These are phyloP conservation scores for Fregata magnificens DNA, from an alignment of 2,113 vertebrate species.

Conservation along the genomic window DNA sequence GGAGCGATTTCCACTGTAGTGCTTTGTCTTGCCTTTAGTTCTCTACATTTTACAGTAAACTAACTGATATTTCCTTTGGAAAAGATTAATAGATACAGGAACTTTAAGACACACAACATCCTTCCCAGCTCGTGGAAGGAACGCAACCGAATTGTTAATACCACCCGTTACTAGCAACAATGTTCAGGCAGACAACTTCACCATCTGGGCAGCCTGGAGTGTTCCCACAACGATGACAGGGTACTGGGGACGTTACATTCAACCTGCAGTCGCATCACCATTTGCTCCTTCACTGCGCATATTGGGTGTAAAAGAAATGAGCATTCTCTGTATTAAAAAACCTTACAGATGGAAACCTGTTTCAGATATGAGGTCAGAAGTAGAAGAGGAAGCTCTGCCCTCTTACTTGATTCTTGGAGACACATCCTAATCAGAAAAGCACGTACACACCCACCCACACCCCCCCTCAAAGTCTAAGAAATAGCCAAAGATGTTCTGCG, in stretches of 20 bases:
- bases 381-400: background rate
- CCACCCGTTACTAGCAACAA: background rate
- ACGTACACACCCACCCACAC: background rate
- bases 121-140: background rate
- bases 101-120: background rate
- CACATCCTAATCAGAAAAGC: background rate
- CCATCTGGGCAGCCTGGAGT: background rate
- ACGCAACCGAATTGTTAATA: background rate
- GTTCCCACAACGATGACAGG: background rate
- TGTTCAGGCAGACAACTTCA: background rate
- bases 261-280: background rate
- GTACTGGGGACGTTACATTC: rapidly evolving
- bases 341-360: background rate
- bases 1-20: background rate
- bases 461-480: background rate
- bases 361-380: background rate
- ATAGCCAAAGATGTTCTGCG: background rate
- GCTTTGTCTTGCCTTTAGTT: background rate
- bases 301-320: rapidly evolving
- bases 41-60: background rate
- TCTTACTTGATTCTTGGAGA: background rate
- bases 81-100: background rate
- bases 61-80: background rate
- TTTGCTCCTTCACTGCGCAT: background rate
- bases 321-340: too few species aligned